Percentiles rank a stretch among this genome's conserved stretches.
These are phyloP conservation scores for Saxidomus purpurata DNA, from an alignment of 1,140 invertebrate genomes.

Conservation along the genomic window DNA sequence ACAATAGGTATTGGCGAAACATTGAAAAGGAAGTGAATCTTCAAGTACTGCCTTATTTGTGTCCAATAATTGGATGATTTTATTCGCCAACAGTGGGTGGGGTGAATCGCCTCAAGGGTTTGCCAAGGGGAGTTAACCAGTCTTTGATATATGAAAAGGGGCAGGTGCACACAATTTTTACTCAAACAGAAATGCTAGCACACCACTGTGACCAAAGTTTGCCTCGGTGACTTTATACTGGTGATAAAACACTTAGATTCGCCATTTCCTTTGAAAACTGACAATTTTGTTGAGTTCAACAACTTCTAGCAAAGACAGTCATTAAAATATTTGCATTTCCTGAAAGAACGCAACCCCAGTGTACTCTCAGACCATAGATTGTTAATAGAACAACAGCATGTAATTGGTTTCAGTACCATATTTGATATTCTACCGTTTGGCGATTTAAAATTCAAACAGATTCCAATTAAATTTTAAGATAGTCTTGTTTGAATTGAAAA, in stretches of 20 bases:
- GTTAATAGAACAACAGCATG: neutral
- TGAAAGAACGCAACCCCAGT: neutral
- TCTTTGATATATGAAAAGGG: conserved; percentile 46
- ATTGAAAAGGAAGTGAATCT: conserved; percentile 34
- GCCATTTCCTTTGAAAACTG: neutral
- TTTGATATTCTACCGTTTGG: neutral
- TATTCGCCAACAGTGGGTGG: conserved; percentile 12
- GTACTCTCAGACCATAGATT: neutral
- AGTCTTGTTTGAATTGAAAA: neutral
- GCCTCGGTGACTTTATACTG: neutral
- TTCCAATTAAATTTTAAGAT: neutral
- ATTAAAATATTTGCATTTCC: neutral
- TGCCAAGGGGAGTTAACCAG: neutral
- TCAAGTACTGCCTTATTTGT: conserved; percentile 15
- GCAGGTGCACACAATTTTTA: conserved; percentile 41
- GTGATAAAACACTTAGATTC: neutral
- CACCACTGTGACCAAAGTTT: neutral
- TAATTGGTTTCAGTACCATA: neutral
- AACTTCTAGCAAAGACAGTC: neutral
- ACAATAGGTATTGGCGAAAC: conserved; percentile 22
- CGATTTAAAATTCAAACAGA: neutral
- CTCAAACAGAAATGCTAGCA: conserved; percentile 26
- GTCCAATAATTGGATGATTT: conserved; percentile 47
- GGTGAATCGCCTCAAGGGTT: conserved; percentile 26
- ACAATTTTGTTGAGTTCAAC: neutral